These are phyloP conservation scores for Arbacia lixula DNA, from an alignment of 53 echinoderm and acorn worm species.

Conservation along the genomic window DNA sequence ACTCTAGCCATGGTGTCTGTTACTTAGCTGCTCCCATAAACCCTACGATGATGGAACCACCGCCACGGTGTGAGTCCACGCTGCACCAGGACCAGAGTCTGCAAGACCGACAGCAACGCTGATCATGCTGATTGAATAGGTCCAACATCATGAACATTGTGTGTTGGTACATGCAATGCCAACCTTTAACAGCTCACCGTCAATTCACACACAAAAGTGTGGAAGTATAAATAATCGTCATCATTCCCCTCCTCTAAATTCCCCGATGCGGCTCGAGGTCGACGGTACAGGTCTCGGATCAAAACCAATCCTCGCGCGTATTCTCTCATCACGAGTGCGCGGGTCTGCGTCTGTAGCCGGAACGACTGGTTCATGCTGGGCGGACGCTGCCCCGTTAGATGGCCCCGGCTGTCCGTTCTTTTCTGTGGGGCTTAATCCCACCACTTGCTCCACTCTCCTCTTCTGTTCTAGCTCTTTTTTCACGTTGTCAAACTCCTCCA, in stretches of 20 bases:
- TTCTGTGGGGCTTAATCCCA: constrained; percentile 49
- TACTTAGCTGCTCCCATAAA: too few relatives aligned
- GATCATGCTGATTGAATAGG: too few relatives aligned
- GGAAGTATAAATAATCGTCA: too few relatives aligned
- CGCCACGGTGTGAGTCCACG: too few relatives aligned
- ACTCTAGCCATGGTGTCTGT: too few relatives aligned
- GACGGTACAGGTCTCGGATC: constrained; percentile 90
- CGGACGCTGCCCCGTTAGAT: constrained; percentile 51
- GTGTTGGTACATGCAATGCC: too few relatives aligned
- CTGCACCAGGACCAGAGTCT: too few relatives aligned
- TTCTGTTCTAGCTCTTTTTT: constrained; percentile 94
- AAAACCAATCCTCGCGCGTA: constrained; percentile 88
- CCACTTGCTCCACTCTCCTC: constrained; percentile 73
- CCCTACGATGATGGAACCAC: too few relatives aligned
- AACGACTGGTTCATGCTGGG: constrained; percentile 39
- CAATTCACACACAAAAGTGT: too few relatives aligned
- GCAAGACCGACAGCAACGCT: too few relatives aligned
- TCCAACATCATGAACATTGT: too few relatives aligned
- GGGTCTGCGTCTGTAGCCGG: constrained; percentile 67
- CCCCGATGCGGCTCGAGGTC: constrained; percentile 81
- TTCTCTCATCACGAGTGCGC: constrained; percentile 80
- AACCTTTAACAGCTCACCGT: too few relatives aligned
- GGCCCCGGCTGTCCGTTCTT: constrained; percentile 45
- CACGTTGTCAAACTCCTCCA: constrained; percentile 91
- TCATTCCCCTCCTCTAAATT: constrained; percentile 82